Conservation (phyloP, 2,888 invertebrate species). For the Mythimna pallens region DNA sequence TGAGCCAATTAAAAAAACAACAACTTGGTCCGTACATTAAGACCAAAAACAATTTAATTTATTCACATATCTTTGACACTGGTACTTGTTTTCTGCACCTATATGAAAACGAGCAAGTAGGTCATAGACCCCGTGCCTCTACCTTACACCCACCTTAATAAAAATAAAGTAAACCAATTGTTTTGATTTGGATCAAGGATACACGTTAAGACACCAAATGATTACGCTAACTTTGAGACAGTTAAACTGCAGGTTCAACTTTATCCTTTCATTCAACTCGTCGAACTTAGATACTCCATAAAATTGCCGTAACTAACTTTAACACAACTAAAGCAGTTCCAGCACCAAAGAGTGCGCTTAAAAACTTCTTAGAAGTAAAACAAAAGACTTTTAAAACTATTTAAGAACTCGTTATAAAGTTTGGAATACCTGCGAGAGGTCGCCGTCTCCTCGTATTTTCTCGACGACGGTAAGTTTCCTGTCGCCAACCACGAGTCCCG, state of each 20-base stretch:
- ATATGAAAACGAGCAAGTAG: background rate
- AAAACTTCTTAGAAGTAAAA: slow-evolving; percentile 45
- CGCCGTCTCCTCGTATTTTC: slow-evolving; percentile 92
- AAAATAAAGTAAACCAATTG: slow-evolving; percentile 18
- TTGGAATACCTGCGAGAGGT: slow-evolving; percentile 92
- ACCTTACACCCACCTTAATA: slow-evolving; percentile 19
- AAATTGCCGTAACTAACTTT: slow-evolving; percentile 47
- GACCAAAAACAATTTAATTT: slow-evolving; percentile 33
- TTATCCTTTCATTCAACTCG: slow-evolving; percentile 16
- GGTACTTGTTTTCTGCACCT: slow-evolving; percentile 21
- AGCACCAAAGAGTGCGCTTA: slow-evolving; percentile 33
- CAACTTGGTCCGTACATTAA: slow-evolving; percentile 1
- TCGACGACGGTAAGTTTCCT: slow-evolving; percentile 90
- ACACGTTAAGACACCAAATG: background rate
- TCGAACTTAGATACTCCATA: slow-evolving; percentile 34
- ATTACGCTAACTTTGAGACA: slow-evolving; percentile 16
- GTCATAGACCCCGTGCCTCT: background rate
- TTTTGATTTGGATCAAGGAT: slow-evolving; percentile 17
- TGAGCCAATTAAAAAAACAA: slow-evolving; percentile 26
- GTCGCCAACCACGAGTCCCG: slow-evolving; percentile 77
- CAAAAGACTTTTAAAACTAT: slow-evolving; percentile 55
- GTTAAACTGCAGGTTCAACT: slow-evolving; percentile 25
- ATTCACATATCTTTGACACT: slow-evolving; percentile 4
- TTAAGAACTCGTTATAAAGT: slow-evolving; percentile 72
- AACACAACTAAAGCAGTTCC: slow-evolving; percentile 28